These are phyloP conservation scores for Thalassoma bifasciatum DNA, from an alignment of 2,113 vertebrate genomes.

Conservation along the genomic window DNA sequence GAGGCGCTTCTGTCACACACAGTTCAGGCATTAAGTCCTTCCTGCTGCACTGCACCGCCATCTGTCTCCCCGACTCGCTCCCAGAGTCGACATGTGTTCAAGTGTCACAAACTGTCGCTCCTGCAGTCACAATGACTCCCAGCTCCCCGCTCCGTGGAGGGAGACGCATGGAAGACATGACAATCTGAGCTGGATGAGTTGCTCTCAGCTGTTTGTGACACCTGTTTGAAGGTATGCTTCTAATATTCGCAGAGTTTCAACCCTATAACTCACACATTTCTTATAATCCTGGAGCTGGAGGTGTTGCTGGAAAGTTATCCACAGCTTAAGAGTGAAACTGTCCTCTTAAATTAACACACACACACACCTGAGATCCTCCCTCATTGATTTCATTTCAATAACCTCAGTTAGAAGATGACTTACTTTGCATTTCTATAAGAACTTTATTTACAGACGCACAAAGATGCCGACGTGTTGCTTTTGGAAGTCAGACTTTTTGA, in stretches of 20 bases:
- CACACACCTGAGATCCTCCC: neutral
- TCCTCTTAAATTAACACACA: no score
- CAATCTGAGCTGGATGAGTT: conserved; percentile 16
- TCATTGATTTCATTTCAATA: neutral
- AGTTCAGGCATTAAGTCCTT: conserved; percentile 40
- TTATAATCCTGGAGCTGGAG: no score
- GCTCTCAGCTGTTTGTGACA: conserved; percentile 12
- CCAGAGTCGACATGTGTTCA: conserved; percentile 54
- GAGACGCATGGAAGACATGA: neutral
- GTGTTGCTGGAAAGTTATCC: no score
- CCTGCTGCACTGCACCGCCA: conserved; percentile 28
- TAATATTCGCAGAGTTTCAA: neutral
- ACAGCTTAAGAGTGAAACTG: neutral
- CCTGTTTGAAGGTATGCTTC: neutral
- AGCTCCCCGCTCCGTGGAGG: neutral
- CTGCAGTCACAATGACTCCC: conserved; percentile 18
- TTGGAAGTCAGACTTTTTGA: conserved; percentile 5
- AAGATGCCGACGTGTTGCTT: neutral
- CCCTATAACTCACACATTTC: no score
- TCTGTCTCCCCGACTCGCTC: conserved; percentile 47
- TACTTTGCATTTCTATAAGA: no score
- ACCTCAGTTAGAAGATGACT: neutral
- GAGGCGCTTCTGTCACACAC: conserved; percentile 35
- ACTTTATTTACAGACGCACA: neutral
- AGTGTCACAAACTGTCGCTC: conserved; percentile 52